Evolutionary conservation across 2,888 invertebrate genomes (phyloP).

Genomic region (Bombylius discolor): DNA sequence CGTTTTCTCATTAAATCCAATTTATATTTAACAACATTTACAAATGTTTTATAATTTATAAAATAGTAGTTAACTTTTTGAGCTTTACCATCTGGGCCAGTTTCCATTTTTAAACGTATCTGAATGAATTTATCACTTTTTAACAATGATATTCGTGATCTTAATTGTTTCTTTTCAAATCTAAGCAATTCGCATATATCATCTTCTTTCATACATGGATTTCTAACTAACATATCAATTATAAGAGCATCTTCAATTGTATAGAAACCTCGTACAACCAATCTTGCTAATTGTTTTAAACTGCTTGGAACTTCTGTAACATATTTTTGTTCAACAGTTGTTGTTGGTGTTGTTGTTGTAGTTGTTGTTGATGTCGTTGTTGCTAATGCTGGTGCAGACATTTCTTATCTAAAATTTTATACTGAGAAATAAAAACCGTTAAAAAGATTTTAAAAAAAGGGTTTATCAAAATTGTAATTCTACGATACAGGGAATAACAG

Average conservation of each 20-base stretch:
- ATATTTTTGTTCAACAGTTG: constrained; percentile 54
- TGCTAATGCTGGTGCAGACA: neutral
- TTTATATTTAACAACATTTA: constrained; percentile 96
- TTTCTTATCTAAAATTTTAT: neutral
- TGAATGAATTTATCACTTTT: constrained; percentile 90
- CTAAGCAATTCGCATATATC: constrained; percentile 81
- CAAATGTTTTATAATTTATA: constrained; percentile 93
- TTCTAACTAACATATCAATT: constrained; percentile 88
- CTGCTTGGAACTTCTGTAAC: constrained; percentile 89
- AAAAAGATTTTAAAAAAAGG: no score
- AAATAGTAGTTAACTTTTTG: constrained; percentile 96
- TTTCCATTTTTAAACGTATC: constrained; percentile 87
- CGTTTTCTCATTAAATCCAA: constrained; percentile 89
- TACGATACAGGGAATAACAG: no score
- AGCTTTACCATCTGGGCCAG: constrained; percentile 83
- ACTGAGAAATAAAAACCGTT: no score
- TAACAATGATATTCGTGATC: constrained; percentile 72
- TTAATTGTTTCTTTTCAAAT: constrained; percentile 86
- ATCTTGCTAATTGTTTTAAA: constrained; percentile 78
- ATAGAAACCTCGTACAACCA: constrained; percentile 89
- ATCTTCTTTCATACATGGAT: constrained; percentile 91
- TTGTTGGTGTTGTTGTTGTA: no score
- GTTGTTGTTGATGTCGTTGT: no score
- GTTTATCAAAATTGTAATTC: no score
- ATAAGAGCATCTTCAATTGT: constrained; percentile 86